Evolutionary conservation across 2,113 vertebrate genomes (phyloP), one percentile per base, ranked within the genome.

Genomic region (Capreolus pygargus): DNA sequence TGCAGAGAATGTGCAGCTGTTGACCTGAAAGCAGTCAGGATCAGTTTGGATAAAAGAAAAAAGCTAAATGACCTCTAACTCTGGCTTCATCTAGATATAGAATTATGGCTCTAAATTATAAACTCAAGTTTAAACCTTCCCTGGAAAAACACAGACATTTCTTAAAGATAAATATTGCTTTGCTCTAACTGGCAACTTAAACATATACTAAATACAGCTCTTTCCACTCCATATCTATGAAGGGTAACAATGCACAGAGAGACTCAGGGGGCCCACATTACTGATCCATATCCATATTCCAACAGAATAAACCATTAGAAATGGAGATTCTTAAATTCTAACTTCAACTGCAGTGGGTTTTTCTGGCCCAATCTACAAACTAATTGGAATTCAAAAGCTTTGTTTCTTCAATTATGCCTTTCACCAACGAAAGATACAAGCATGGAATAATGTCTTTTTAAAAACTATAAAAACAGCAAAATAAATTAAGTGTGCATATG

Each of bases 41-140:
- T 98, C 98, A 98, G 55, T 89, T 27, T 89, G 76, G 96, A 95
- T 97, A 91, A 96, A 97, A 98, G 95, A 89, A 97, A 96, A 45
- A 95, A 92, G 97, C 33, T 90, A 95, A 98, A 96, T 52, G 67
- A 98, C 78, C 39, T 76, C 79, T 89, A 86, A 91, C 82, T 98
- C 87, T 76, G 96, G 93, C 60, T 97, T 88, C 89, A 76, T 33
- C 64, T 92, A 91, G 94, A 92, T 97, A 83, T 30, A 91, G 92
- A 97, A 97, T 95, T 97, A 97, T 97, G 97, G 83, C 43, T 98
- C 84, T 95, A 96, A 96, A 97, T 97, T 96, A 98, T 76, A 96
- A 81, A 91, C 89, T 95, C 74, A 96, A 95, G 61, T 95, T 92
- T 98, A 95, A 97, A 86, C 82, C 67, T 95, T 96, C 81, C 47